Conservation (phyloP, 1,140 invertebrate species). For the Elysia chlorotica region DNA sequence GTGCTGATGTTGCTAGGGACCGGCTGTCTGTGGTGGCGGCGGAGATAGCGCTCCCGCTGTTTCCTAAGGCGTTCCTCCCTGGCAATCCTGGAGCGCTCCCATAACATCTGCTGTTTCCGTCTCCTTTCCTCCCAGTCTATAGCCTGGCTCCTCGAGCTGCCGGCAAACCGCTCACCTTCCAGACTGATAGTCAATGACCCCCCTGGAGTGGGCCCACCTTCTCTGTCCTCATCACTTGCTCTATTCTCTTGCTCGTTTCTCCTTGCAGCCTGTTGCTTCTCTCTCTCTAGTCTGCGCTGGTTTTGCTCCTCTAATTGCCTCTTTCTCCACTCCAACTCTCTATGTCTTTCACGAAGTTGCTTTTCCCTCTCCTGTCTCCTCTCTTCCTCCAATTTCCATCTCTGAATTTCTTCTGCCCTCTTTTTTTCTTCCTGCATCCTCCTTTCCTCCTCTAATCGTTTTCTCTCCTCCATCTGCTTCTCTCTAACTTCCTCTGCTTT, state of each 20-base stretch:
- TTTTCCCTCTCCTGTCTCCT: neutral
- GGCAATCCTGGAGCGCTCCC: too few relatives aligned
- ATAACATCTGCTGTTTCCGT: too few relatives aligned
- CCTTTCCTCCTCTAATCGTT: neutral
- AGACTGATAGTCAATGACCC: too few relatives aligned
- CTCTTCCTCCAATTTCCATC: neutral
- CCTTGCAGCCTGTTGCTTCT: conserved; percentile 1
- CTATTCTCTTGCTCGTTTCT: neutral
- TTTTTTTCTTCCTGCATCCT: neutral
- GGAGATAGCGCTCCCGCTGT: conserved; percentile 1
- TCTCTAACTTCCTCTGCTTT: neutral
- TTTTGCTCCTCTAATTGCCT: neutral
- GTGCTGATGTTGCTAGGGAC: too few relatives aligned
- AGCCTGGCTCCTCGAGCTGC: too few relatives aligned
- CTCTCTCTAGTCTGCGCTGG: neutral
- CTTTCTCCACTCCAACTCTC: neutral
- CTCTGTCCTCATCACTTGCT: too few relatives aligned
- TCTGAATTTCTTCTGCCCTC: neutral
- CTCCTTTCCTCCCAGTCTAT: too few relatives aligned
- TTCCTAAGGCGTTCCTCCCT: conserved; percentile 1
- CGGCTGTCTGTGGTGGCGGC: too few relatives aligned
- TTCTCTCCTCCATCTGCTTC: neutral
- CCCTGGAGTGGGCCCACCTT: too few relatives aligned
- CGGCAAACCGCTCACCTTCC: too few relatives aligned
- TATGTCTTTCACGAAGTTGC: neutral